These are phyloP conservation scores for Anabacerthia variegaticeps DNA, from an alignment of 2,797 vertebrate species.

Conservation along the genomic window DNA sequence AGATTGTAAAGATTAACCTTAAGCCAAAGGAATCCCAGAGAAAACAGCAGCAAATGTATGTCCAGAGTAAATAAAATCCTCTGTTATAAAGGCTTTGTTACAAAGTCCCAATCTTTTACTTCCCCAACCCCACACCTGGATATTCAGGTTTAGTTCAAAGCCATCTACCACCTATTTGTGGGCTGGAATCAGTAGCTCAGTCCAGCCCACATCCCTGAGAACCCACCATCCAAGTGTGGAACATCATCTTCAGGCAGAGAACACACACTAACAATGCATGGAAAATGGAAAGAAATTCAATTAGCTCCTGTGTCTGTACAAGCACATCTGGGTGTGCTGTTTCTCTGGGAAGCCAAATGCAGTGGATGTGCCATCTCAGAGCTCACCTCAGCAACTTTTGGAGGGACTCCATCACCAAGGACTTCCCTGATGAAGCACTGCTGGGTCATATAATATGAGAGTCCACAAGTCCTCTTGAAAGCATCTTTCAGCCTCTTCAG, in stretches of 20 bases:
- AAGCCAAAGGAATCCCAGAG: neutral
- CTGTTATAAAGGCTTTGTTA: neutral
- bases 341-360: no score
- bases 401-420: slow-evolving; percentile 95
- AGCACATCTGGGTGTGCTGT: neutral
- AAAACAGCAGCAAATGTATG: neutral
- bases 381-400: slow-evolving; percentile 96
- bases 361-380: neutral
- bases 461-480: slow-evolving; percentile 97
- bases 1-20: neutral
- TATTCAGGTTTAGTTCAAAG: neutral
- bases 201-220: neutral
- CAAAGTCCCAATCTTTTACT: neutral
- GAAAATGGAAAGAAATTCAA: neutral
- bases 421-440: slow-evolving; percentile 98
- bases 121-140: neutral
- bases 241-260: neutral
- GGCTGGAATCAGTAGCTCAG: neutral
- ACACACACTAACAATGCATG: fast-evolving
- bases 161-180: neutral
- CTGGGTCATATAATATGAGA: slow-evolving; percentile 96
- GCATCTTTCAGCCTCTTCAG: slow-evolving; percentile 97
- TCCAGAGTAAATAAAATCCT: neutral
- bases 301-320: fast-evolving
- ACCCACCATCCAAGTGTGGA: fast-evolving